These are phyloP conservation scores for Botia kubotai DNA, from an alignment of 2,797 vertebrate species.

Conservation along the genomic window DNA sequence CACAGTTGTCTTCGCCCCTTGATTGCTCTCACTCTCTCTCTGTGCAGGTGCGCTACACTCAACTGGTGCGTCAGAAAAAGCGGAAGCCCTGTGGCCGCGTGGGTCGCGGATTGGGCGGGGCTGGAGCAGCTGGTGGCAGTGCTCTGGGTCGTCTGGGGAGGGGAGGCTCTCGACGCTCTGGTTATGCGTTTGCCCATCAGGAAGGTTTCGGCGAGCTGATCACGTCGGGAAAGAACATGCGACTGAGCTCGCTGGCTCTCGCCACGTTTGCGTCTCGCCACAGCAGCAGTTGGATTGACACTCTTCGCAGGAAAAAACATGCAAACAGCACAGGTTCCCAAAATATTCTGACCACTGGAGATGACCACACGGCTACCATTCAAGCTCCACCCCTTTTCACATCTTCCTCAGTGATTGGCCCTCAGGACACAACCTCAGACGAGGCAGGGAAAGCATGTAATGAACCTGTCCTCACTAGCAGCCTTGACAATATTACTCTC, in stretches of 20 bases:
- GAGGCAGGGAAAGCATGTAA: conserved; percentile 57
- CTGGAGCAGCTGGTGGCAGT: conserved; percentile 69
- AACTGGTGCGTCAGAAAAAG: conserved; percentile 88
- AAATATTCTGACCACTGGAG: conserved; percentile 64
- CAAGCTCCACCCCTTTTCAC: conserved; percentile 69
- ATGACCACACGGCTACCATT: conserved; percentile 73
- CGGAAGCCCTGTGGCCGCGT: conserved; percentile 78
- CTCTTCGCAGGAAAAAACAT: conserved; percentile 84
- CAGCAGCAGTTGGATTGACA: conserved; percentile 90
- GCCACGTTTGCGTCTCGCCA: conserved; percentile 84
- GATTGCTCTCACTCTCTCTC: neutral
- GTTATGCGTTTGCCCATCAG: conserved; percentile 94
- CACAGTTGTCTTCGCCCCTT: neutral
- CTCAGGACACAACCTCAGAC: conserved; percentile 64
- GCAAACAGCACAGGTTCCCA: conserved; percentile 56
- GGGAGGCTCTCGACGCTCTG: conserved; percentile 81
- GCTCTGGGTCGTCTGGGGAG: conserved; percentile 82
- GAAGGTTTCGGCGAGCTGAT: conserved; percentile 96
- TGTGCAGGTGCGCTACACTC: conserved; percentile 89
- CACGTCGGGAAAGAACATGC: conserved; percentile 95
- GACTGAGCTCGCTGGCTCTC: conserved; percentile 87
- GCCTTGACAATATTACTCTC: conserved; percentile 1
- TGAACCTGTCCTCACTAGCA: conserved; percentile 24
- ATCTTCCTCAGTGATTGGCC: conserved; percentile 67
- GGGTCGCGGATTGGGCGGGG: conserved; percentile 63